Evolutionary conservation across 2,888 invertebrate genomes (phyloP).

Genomic region (Tubulanus polymorphus): DNA sequence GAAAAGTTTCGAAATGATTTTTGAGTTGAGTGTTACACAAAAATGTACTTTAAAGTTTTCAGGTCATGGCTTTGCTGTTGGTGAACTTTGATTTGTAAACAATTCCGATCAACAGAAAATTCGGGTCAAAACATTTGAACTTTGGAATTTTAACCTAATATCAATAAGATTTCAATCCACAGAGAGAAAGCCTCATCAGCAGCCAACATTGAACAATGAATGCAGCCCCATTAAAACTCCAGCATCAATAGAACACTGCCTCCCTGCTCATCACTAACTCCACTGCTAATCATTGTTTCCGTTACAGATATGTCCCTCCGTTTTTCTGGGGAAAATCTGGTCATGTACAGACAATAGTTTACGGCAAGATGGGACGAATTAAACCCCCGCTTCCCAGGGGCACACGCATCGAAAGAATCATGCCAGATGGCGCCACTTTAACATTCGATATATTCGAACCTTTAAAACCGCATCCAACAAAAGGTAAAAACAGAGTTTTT

Average conservation of each 20-base stretch:
- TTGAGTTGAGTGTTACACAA: too few relatives aligned
- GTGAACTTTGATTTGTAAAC: too few relatives aligned
- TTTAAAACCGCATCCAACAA: conserved; percentile 63
- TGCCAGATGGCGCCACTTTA: conserved; percentile 81
- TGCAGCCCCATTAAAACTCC: neutral
- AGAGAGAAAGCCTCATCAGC: neutral
- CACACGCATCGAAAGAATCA: conserved; percentile 65
- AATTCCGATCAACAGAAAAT: too few relatives aligned
- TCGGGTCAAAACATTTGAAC: too few relatives aligned
- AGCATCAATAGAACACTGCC: neutral
- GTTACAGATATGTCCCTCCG: conserved; percentile 81
- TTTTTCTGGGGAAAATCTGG: conserved; percentile 93
- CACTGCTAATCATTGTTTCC: conserved; percentile 15
- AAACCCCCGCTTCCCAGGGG: conserved; percentile 86
- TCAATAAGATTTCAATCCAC: too few relatives aligned
- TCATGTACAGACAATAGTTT: conserved; percentile 88
- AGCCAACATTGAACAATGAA: neutral
- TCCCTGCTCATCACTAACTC: neutral
- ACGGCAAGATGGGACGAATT: conserved; percentile 70
- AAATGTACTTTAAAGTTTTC: too few relatives aligned
- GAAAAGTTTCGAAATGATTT: too few relatives aligned
- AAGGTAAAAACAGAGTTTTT: conserved; percentile 20
- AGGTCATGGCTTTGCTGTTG: too few relatives aligned
- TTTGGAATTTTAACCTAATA: too few relatives aligned
- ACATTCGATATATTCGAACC: conserved; percentile 91